Percentiles rank a stretch among this genome's conserved stretches.
phyloP scores from a whole-genome alignment of 2,113 vertebrate genomes.

The Platycercus adscitus region DNA sequence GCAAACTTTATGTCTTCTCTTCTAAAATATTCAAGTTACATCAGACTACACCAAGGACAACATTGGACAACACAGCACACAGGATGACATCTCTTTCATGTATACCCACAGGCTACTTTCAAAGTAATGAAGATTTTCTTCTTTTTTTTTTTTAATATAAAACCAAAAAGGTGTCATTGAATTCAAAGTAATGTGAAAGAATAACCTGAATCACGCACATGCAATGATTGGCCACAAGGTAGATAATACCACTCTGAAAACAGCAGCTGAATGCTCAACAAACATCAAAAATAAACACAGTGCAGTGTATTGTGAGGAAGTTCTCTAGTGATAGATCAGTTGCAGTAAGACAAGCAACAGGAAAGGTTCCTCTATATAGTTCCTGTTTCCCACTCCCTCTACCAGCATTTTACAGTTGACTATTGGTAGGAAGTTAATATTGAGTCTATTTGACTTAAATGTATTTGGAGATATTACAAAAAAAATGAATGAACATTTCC shows the following conservation, averaged over 20 bases:
- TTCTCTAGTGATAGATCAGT: neutral
- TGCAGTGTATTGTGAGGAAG: neutral
- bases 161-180: neutral
- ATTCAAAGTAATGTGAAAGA: neutral
- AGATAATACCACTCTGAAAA: neutral
- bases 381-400: neutral
- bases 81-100: neutral
- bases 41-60: neutral
- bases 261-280: neutral
- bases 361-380: neutral
- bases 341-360: neutral
- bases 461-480: neutral
- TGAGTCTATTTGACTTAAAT: neutral
- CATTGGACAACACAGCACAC: rapidly evolving
- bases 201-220: neutral
- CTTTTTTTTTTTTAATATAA: neutral
- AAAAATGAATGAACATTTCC: neutral
- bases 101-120: neutral
- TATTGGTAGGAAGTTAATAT: neutral
- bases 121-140: neutral
- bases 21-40: neutral
- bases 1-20: neutral
- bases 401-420: neutral
- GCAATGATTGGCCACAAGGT: neutral
- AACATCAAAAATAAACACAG: neutral